These are phyloP conservation scores for Catocala nupta DNA, from an alignment of 2,888 invertebrate species.

Conservation along the genomic window DNA sequence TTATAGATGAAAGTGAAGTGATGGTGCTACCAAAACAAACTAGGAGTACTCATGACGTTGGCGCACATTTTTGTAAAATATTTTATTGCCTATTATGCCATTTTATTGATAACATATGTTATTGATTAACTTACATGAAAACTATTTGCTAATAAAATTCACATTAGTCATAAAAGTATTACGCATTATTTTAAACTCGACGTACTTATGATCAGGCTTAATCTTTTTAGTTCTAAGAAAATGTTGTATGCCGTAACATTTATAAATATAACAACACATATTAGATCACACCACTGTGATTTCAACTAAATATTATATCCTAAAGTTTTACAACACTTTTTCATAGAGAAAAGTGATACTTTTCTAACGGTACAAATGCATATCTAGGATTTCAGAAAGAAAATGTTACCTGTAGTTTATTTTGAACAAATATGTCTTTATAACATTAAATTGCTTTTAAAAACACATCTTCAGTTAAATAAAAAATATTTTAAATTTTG, in stretches of 20 bases:
- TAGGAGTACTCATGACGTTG: constrained; percentile 27
- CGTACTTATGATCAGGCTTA: too few relatives aligned
- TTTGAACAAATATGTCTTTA: neutral
- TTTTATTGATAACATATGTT: neutral
- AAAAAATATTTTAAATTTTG: too few relatives aligned
- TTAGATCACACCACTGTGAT: too few relatives aligned
- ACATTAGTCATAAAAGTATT: too few relatives aligned
- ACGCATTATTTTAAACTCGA: too few relatives aligned
- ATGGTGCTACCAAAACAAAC: constrained; percentile 37
- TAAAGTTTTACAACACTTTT: constrained; percentile 26
- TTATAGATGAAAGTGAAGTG: constrained; percentile 68
- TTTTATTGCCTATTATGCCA: neutral
- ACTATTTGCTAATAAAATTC: neutral
- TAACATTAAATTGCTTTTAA: too few relatives aligned
- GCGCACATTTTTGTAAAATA: neutral
- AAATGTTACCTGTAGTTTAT: neutral
- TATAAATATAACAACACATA: too few relatives aligned
- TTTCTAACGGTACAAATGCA: constrained; percentile 46
- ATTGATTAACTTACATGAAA: neutral
- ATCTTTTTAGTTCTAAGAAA: too few relatives aligned
- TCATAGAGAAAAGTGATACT: constrained; percentile 32
- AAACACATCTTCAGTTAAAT: too few relatives aligned
- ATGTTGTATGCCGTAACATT: too few relatives aligned
- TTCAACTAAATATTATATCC: too few relatives aligned
- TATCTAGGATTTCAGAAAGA: neutral